Base-by-base conservation (phyloP, 2,888 invertebrate genomes). In the Phanerotoma sp. region DNA sequence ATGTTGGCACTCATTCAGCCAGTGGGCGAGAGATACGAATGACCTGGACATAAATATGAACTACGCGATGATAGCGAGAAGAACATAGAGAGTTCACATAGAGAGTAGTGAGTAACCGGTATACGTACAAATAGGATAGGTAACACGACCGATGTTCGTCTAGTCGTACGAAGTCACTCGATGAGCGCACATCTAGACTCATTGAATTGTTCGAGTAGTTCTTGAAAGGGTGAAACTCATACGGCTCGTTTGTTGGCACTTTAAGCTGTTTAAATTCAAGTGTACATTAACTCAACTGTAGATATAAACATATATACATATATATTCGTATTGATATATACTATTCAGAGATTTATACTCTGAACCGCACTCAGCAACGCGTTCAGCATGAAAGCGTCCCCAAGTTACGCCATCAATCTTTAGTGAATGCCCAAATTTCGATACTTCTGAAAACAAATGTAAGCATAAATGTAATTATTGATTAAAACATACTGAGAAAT, bases 81-180 rank as follows among this genome's bases (percentile, higher is more conserved):
- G 38, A 53, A 33, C 58, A 58, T 51, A 60, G 58, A 58, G 32
- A 49, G 37, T 21, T 38, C 15, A 21, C 25, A 37, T 20, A 18
- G 38, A 30, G n/a, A 22, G 52, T 22, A 30, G 41, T 18, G 28
- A 30, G 32, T 32, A 37, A 22, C 51, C 22, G 50, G 51, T 42
- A 45, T 44, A 37, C 33, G 37, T 25, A 40, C 52, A 42, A 45
- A 58, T 46, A 51, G 49, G 40, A 55, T 62, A 61, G 61, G 61
- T 52, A 50, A 59, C 60, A 48, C 51, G 16, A 32, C 52, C 13
- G 45, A 54, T 56, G 53, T 46, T 51, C 51, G 46, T 58, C 62
- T 64, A 64, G 63, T 63, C 62, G 66, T 53, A 61, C 58, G 52
- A 60, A 62, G 62, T 64, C 57, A 55, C 60, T 60, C 61, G 57